A percentile compares a stretch with the other conserved stretches of the same genome.
phyloP scores from a whole-genome alignment of 2,113 vertebrate genomes.

The Gnathonemus longibarbis region DNA sequence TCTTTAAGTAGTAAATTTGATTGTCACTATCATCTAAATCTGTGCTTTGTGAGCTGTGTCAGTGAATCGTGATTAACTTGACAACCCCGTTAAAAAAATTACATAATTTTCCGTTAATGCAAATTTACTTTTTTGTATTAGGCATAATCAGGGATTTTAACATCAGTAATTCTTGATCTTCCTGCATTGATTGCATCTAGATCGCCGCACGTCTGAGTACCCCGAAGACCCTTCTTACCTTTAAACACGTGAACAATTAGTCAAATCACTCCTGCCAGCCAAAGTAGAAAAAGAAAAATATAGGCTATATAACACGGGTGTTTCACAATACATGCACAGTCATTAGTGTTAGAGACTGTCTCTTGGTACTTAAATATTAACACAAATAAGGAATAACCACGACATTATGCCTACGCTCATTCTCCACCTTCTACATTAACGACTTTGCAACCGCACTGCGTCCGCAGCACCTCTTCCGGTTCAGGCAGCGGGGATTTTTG shows the following conservation, averaged over 20 bases:
- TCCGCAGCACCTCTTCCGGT: neutral
- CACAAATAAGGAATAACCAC: neutral
- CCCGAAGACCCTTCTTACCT: neutral
- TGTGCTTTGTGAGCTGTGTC: neutral
- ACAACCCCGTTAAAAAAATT: neutral
- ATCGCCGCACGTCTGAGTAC: neutral
- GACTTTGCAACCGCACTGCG: neutral
- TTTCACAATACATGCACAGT: neutral
- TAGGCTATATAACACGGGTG: neutral
- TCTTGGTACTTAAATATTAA: neutral
- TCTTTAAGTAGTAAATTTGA: neutral
- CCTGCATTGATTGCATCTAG: neutral
- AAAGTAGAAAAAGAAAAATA: neutral
- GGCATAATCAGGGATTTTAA: neutral
- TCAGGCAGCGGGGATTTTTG: neutral
- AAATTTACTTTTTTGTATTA: neutral
- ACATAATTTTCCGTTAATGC: neutral
- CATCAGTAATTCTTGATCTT: neutral
- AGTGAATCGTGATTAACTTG: neutral
- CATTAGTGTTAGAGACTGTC: neutral
- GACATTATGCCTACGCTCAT: neutral
- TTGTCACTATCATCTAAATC: neutral
- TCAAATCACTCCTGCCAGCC: neutral
- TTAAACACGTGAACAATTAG: neutral
- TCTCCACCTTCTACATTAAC: neutral